Base-by-base conservation (phyloP, 1,140 invertebrate species). In the Nixonia krombeini region DNA sequence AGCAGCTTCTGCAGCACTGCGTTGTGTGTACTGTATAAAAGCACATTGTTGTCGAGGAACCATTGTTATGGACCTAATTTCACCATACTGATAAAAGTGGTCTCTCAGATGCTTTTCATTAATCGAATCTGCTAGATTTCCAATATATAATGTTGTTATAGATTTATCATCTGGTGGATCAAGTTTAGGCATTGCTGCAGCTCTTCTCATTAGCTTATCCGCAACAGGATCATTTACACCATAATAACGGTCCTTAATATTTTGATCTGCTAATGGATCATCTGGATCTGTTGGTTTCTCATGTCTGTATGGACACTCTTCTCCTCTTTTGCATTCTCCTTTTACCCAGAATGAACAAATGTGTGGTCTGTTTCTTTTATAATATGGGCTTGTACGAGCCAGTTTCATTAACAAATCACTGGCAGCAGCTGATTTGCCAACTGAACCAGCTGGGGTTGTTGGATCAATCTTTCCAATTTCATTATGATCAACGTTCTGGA, bases 301-400 rank as follows among this genome's bases (percentile, higher is more conserved):
- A 78, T 99, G 98, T 13, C 98, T 89, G 82, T 99, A 99, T 0
- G 98, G 98, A 87, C 98, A 99, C 80, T 99, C 98, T 86, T 99
- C 98, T 9, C 98, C 98, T 83, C 98, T 88, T 78, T 97, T 93
- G 83, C 98, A 99, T 84, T 99, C 98, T 0, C 98, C 98, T 87
- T 99, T 99, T 0, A 99, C 97, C 96, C 97, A 99, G 83, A 99
- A 99, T 0, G 97, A 99, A 84, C 98, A 99, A 35, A 99, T 98
- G 83, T 99, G 98, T 0, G 98, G 97, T 69, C 96, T 88, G 79
- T 99, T 99, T 41, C 98, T 86, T 78, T 99, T 99, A 77, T 99
- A 99, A 82, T 99, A 99, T 0, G 98, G 98, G 28, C 96, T 94
- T 9, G 96, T 99, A 28, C 98, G 87, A 1, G 98, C 98, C 61